Base-by-base conservation (phyloP, 2,888 invertebrate genomes). In the Polyommatus icarus region DNA sequence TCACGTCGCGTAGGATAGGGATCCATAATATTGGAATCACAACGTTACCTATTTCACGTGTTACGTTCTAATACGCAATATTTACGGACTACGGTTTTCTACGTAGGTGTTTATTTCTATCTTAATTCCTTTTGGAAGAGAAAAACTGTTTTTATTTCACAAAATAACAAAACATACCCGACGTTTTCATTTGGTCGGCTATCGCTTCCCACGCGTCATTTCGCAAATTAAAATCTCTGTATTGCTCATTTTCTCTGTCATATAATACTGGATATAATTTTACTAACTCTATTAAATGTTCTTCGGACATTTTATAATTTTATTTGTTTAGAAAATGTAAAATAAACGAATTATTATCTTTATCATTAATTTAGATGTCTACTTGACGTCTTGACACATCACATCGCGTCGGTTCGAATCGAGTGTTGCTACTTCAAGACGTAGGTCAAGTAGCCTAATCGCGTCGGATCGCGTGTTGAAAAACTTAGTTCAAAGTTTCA, bases 171-270 rank as follows among this genome's bases (percentile, higher is more conserved):
- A 61, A 67, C 67, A 5, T 32, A 67, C 76, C 76, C 20, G 59
- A 36, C 40, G 71, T 76, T 18, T 76, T 67, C 76, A 67, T 61
- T 76, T 71, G 67, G 7, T 67, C 40, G 1, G 76, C 76, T 67
- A 76, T 76, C 67, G 67, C 46, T 61, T 76, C 71, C 76, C 76
- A 76, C 32, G 76, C 76, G 10, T 76, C 67, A 71, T 76, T 76
- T 50, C 76, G 36, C 24, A 76, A 20, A 71, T 36, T 67, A 67
- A 50, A 57, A 50, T 76, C 76, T 46, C 76, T 61, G 61, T 76
- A 76, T 50, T 61, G 59, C 12, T 36, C 67, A 20, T 40, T 67
- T 67, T 61, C 67, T 12, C 61, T 76, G 7, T 76, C 67, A 46
- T 76, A 76, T 46, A 76, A 46, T 10, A 76, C 67, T 20, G 76